Base-by-base conservation (phyloP, 1,140 invertebrate species). In the Scaptodrosophila lebanonensis region DNA sequence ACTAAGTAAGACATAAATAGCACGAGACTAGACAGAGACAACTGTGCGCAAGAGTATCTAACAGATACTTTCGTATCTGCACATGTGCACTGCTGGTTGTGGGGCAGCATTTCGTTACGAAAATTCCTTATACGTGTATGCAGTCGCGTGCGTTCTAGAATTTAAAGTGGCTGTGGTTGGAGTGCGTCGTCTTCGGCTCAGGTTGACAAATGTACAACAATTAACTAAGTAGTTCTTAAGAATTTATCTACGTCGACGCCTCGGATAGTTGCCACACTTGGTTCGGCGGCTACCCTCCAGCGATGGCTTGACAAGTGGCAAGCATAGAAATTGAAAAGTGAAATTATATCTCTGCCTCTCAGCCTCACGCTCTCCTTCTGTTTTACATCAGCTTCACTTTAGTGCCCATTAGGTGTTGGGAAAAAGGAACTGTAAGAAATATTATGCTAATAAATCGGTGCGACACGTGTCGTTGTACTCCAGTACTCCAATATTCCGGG, bases 391-490 rank as follows among this genome's bases (percentile, higher is more conserved):
- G 73, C 72, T 79, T 82, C 56, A 77, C 73, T 68, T 79, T 79
- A 79, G 82, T 82, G 68, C 63, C 50, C 66, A 57, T 63, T 50
- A 50, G 4, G 5, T 13, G 7, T 13, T 6, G 12, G 17, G 5
- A 25, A 13, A 18, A 12, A 50, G 15, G 47, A 66, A 65, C 59
- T 59, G 73, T 64, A 72, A 71, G 59, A 61, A 69, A 79, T 82
- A 79, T 79, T 79, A 79, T 79, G 73, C 75, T 79, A 79, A 79
- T 79, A 79, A 79, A 79, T 79, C 73, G 75, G 64, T 20, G 73
- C 73, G 73, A 79, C 73, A 79, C 73, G 73, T 77, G 73, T 77
- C 73, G 75, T 77, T 73, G 59, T 77, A 79, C 63, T 66, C 38
- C 12, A 30, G 12, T 40, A 40, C 30, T 36, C 18, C 15, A 12